Evolutionary conservation across 2,888 invertebrate species (phyloP).

Genomic region (Uloborus plumipes): DNA sequence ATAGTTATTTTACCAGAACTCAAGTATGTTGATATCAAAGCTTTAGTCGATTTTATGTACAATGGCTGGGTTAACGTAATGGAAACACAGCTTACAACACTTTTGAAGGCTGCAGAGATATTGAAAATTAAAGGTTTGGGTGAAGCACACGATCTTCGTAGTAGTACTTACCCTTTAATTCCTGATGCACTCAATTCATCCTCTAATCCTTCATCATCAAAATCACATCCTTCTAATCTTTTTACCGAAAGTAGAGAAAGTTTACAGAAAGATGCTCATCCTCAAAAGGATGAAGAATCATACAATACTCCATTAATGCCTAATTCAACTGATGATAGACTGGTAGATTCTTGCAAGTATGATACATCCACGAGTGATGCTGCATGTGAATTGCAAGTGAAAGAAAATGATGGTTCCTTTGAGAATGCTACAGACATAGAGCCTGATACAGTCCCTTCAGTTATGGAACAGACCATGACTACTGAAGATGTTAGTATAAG

Average conservation of each 20-base stretch:
- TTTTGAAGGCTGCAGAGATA: constrained; percentile 90
- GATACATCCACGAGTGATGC: too few relatives aligned
- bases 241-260: too few relatives aligned
- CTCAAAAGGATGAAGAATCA: too few relatives aligned
- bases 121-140: constrained; percentile 84
- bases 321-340: too few relatives aligned
- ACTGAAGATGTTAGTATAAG: constrained; percentile 55
- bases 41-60: constrained; percentile 95
- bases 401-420: too few relatives aligned
- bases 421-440: constrained; percentile 12
- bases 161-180: too few relatives aligned
- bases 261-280: too few relatives aligned
- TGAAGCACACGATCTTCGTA: background rate
- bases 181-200: too few relatives aligned
- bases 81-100: constrained; percentile 88
- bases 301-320: too few relatives aligned
- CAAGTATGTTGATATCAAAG: constrained; percentile 88
- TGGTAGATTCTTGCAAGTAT: too few relatives aligned
- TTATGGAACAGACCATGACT: constrained; percentile 63
- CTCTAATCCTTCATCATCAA: background rate
- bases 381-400: too few relatives aligned
- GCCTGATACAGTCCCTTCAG: constrained; percentile 48
- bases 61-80: constrained; percentile 94
- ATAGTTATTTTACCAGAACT: constrained; percentile 93
- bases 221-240: background rate